Base-by-base conservation (phyloP, 53 echinoderm and acorn worm species). In the Holothuria scabra region DNA sequence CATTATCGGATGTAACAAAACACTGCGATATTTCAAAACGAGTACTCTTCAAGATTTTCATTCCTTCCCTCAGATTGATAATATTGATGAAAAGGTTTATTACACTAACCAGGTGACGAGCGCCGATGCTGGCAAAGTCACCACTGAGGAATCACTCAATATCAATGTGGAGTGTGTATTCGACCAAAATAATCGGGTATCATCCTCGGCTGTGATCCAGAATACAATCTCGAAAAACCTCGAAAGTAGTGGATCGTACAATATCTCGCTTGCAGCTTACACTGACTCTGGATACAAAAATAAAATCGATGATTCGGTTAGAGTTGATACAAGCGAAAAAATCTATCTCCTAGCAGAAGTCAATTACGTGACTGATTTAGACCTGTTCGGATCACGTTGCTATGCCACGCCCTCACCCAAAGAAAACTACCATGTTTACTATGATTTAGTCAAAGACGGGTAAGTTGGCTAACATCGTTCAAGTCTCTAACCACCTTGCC, bases 181-280 rank as follows among this genome's bases (percentile, higher is more conserved):
- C 31, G 78, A 78, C 57, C 78, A 78, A 32, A 56, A 78, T n/a
- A 78, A 52, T 32, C 24, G 55, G 14, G 78, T 78, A 14, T 78
- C 78, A 5, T 78, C 78, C 14, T 57, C 78, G 4, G 78, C 78
- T 28, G 58, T 78, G 29, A 52, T 78, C 2, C 57, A 78, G 49
- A 32, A 57, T 56, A 58, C 25, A 9, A 13, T 78, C 21, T 18
- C 32, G 1, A 11, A 78, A 28, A 34, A 56, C 33, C 78, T 78
- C 18, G 1, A 11, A 25, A 32, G 31, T 12, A 13, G 21, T 26
- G 78, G 78, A 4, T 31, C 22, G 8, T 78, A 28, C n/a, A 32
- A 78, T 9, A 56, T 78, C 32, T 55, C 31, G 13, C 59, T 78
- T 58, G 78, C 78, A 11, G 78, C 78, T 19, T 78, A 78, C 31